phyloP scores from a whole-genome alignment of 1,140 invertebrate species.

The Tetramorium parvispinum region DNA sequence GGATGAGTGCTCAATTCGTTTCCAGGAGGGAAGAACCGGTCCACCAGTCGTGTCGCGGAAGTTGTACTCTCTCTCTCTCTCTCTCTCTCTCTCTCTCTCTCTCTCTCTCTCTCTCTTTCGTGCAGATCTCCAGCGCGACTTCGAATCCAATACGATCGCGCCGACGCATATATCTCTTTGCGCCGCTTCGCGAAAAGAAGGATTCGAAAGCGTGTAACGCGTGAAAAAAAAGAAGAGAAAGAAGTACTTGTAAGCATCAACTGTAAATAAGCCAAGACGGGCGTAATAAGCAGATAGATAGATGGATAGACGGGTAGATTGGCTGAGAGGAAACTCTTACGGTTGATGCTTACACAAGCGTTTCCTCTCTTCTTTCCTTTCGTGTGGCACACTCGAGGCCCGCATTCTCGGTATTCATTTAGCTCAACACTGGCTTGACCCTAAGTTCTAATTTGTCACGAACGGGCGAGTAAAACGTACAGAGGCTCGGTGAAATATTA shows the following conservation, averaged over 20 bases:
- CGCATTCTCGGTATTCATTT: constrained; percentile 3
- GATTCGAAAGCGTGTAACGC: background rate
- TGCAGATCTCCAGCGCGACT: constrained; percentile 20
- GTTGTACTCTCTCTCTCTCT: constrained; percentile 48
- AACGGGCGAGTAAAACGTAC: background rate
- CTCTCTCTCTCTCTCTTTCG: constrained; percentile 9
- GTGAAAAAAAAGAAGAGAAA: background rate
- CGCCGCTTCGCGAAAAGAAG: background rate
- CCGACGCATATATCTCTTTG: constrained; percentile 9
- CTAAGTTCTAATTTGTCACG: constrained; percentile 21
- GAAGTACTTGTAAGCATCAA: background rate
- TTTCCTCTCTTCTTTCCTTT: constrained; percentile 15
- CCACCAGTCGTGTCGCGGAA: constrained; percentile 68
- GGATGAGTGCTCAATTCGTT: constrained; percentile 70
- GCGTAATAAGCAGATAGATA: constrained; percentile 18
- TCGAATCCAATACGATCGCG: constrained; percentile 55
- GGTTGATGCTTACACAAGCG: background rate
- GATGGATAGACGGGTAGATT: constrained; percentile 12
- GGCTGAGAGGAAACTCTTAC: background rate
- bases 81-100: constrained; percentile 8
- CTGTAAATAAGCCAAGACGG: constrained; percentile 22
- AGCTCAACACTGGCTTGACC: background rate
- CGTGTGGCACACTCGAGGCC: constrained; percentile 14
- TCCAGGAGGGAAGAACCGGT: constrained; percentile 70
- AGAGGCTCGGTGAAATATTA: constrained; percentile 15